These are phyloP conservation scores for Unio delphinus DNA, from an alignment of 2,888 invertebrate species.

Conservation along the genomic window DNA sequence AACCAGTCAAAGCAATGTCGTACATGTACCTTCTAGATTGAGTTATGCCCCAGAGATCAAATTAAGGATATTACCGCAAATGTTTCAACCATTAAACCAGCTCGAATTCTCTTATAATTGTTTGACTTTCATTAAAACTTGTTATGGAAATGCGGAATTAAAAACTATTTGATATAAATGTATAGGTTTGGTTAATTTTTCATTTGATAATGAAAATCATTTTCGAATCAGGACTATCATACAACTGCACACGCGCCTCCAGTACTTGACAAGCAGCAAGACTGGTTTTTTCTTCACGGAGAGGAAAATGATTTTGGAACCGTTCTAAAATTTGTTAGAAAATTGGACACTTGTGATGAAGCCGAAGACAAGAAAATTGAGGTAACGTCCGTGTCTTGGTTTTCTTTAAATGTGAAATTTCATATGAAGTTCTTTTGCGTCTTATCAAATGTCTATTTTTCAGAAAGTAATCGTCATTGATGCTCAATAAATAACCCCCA, in stretches of 20 bases:
- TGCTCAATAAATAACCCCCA: too few species aligned
- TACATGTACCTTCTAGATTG: too few species aligned
- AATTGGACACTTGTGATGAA: slow-evolving; percentile 45
- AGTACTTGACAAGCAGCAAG: slow-evolving; percentile 40
- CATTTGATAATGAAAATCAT: background rate
- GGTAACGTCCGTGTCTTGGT: slow-evolving; percentile 12
- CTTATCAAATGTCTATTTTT: too few species aligned
- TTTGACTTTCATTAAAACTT: too few species aligned
- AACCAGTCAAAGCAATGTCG: too few species aligned
- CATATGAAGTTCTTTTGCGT: too few species aligned
- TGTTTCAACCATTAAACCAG: too few species aligned
- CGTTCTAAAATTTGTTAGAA: slow-evolving; percentile 40
- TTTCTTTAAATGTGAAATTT: too few species aligned
- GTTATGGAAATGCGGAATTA: background rate
- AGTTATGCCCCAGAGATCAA: too few species aligned
- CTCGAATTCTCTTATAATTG: too few species aligned
- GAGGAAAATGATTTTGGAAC: slow-evolving; percentile 42
- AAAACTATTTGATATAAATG: background rate
- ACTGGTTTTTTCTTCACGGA: slow-evolving; percentile 40
- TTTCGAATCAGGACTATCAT: slow-evolving; percentile 38
- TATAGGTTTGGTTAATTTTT: background rate
- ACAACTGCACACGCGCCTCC: slow-evolving; percentile 40
- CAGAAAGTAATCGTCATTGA: too few species aligned
- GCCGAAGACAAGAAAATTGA: slow-evolving; percentile 38
- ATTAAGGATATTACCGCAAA: too few species aligned